A percentile compares a stretch with the other conserved stretches of the same genome.
These are phyloP conservation scores for Cephalotes varians DNA, from an alignment of 2,888 invertebrate genomes.

Conservation along the genomic window DNA sequence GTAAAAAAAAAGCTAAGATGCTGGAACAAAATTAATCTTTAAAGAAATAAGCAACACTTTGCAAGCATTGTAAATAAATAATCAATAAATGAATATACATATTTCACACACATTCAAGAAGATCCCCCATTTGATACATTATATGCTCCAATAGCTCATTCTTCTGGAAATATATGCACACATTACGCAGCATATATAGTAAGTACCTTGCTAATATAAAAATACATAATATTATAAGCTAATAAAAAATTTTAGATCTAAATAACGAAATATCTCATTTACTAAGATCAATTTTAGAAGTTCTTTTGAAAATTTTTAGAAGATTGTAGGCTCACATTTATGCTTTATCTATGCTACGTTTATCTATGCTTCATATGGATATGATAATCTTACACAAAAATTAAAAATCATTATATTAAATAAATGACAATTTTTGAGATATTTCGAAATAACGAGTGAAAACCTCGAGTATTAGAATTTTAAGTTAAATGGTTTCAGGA, in stretches of 20 bases:
- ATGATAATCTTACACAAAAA: too few species aligned
- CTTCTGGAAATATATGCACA: conserved; percentile 73
- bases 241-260: conserved; percentile 18
- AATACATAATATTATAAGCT: conserved; percentile 41
- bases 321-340: not conserved
- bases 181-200: conserved; percentile 24
- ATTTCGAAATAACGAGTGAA: not conserved
- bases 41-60: conserved; percentile 41
- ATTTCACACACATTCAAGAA: conserved; percentile 63
- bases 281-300: not conserved
- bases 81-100: conserved; percentile 79
- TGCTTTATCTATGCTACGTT: too few species aligned
- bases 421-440: not conserved
- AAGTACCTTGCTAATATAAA: conserved; percentile 44
- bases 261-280: conserved; percentile 10
- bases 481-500: conserved; percentile 26
- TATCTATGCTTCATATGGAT: not conserved
- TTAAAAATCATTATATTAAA: too few species aligned
- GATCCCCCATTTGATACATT: conserved; percentile 72
- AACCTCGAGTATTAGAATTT: not conserved
- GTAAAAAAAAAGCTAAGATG: conserved; percentile 26
- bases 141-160: conserved; percentile 82
- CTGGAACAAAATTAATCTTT: conserved; percentile 28
- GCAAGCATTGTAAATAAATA: conserved; percentile 68
- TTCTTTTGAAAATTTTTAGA: not conserved